Evolutionary conservation across 2,113 vertebrate genomes (phyloP).

Genomic region (Phyllostomus hastatus): DNA sequence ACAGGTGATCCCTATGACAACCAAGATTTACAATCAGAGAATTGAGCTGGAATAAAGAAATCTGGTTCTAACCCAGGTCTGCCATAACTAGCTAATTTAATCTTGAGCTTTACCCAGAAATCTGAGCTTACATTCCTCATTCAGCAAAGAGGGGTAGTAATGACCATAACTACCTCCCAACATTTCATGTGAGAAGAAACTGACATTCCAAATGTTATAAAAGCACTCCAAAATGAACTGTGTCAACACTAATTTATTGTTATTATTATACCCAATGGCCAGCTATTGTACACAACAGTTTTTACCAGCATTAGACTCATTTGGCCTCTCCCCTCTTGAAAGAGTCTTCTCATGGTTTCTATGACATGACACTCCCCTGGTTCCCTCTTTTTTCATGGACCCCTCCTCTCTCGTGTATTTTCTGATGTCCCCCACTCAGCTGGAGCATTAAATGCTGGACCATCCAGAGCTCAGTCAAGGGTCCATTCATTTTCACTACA

Average conservation of each 20-base stretch:
- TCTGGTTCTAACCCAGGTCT: background rate
- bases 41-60: background rate
- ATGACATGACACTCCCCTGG: background rate
- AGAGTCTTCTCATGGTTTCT: background rate
- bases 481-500: background rate
- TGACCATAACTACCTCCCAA: background rate
- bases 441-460: background rate
- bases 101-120: background rate
- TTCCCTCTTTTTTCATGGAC: background rate
- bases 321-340: background rate
- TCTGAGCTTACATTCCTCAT: background rate
- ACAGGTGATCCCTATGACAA: background rate
- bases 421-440: background rate
- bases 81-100: background rate
- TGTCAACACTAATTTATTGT: background rate
- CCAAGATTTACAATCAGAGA: conserved; percentile 13
- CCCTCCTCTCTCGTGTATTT: background rate
- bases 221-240: background rate
- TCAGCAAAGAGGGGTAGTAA: background rate
- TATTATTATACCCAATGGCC: background rate
- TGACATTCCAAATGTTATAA: background rate
- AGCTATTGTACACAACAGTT: background rate
- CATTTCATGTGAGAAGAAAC: background rate
- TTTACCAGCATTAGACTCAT: background rate
- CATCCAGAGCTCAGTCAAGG: background rate